phyloP scores from a whole-genome alignment of 2,888 invertebrate genomes.

The Camponotus fellah region DNA sequence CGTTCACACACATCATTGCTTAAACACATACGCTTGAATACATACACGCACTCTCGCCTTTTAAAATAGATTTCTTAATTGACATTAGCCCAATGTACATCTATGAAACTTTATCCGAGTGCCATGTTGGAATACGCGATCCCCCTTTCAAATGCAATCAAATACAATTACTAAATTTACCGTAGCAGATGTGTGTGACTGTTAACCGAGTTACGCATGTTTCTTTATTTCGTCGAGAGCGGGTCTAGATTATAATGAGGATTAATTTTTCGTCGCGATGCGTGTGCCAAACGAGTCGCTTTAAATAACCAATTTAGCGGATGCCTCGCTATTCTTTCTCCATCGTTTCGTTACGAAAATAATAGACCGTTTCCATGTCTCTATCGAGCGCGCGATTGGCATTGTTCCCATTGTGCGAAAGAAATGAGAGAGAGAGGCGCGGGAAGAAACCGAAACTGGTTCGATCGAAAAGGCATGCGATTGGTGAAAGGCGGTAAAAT shows the following conservation, averaged over 20 bases:
- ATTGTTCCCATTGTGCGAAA: slow-evolving; percentile 39
- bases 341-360: slow-evolving; percentile 1
- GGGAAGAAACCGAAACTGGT: slow-evolving; percentile 54
- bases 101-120: slow-evolving; percentile 13
- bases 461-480: slow-evolving; percentile 73
- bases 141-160: not conserved
- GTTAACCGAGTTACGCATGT: slow-evolving; percentile 14
- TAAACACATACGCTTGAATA: slow-evolving; percentile 24
- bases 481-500: slow-evolving; percentile 80
- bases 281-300: slow-evolving; percentile 11
- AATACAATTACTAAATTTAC: slow-evolving; percentile 6
- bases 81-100: slow-evolving; percentile 7
- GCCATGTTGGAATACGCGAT: not conserved
- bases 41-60: not conserved
- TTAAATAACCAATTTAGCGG: slow-evolving; percentile 17
- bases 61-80: slow-evolving; percentile 15
- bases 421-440: slow-evolving; percentile 27
- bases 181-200: slow-evolving; percentile 7
- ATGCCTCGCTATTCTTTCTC: slow-evolving; percentile 10
- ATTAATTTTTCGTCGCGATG: slow-evolving; percentile 22
- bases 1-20: not conserved
- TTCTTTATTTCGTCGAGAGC: not conserved
- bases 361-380: slow-evolving; percentile 6
- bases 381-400: not conserved
- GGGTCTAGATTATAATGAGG: not conserved